phyloP scores from a whole-genome alignment of 2,888 invertebrate genomes.

The Cryptophagus acutangulus region DNA sequence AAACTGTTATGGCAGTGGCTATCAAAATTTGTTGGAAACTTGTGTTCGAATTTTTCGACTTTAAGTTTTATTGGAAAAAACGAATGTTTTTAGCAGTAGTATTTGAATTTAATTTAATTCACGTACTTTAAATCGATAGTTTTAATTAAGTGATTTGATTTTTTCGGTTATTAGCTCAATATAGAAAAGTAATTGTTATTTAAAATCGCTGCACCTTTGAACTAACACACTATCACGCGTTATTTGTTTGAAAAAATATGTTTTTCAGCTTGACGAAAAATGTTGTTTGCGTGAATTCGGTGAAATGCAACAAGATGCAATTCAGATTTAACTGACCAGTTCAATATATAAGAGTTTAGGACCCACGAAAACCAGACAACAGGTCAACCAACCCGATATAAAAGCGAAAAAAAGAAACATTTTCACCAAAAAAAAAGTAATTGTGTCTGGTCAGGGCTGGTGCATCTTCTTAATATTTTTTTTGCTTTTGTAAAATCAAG shows the following conservation, averaged over 20 bases:
- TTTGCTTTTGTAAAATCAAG: too few species aligned
- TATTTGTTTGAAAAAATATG: too few species aligned
- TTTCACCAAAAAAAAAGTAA: conserved; percentile 38
- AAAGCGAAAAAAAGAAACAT: conserved; percentile 29
- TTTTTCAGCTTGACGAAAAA: background rate
- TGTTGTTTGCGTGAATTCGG: background rate
- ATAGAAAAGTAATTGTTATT: conserved; percentile 20
- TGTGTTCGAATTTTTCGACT: background rate
- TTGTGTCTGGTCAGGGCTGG: conserved; percentile 47
- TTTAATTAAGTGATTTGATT: conserved; percentile 2
- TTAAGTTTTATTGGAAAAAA: background rate
- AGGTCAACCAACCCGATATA: conserved; percentile 40
- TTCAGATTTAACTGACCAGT: conserved; percentile 41
- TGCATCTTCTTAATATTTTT: too few species aligned
- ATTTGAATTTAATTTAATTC: background rate
- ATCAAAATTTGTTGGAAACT: conserved; percentile 12
- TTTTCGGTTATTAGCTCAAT: conserved; percentile 6
- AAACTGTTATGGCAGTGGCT: conserved; percentile 20
- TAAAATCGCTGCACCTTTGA: conserved; percentile 20
- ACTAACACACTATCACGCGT: too few species aligned
- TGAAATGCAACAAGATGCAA: conserved; percentile 6
- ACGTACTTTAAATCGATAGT: background rate
- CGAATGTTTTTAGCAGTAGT: too few species aligned
- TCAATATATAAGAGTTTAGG: conserved; percentile 46
- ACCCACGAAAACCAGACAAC: conserved; percentile 35